Conservation (phyloP, 1,140 invertebrate species). For the Caenorhabditis latens region DNA sequence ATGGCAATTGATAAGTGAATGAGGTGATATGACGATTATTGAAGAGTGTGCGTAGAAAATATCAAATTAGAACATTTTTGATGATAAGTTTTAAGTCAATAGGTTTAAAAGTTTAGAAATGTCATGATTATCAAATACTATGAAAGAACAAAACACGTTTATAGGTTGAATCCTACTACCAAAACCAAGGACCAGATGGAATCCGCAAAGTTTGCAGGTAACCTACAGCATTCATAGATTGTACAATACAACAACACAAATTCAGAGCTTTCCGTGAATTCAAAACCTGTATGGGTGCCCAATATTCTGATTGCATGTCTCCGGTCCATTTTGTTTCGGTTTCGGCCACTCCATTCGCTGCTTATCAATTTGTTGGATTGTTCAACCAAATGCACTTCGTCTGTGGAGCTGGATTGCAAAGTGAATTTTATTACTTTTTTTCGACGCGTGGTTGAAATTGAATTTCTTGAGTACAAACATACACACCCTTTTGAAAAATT, state of each 20-base stretch:
- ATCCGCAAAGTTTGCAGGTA: conserved; percentile 66
- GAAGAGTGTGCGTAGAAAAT: conserved; percentile 23
- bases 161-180: conserved; percentile 60
- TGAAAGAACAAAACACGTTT: conserved; percentile 25
- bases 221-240: not conserved
- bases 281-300: conserved; percentile 60
- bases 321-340: conserved; percentile 47
- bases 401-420: conserved; percentile 67
- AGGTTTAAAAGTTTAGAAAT: conserved; percentile 21
- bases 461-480: conserved; percentile 34
- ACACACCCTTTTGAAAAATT: conserved; percentile 7
- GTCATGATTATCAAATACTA: not conserved
- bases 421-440: conserved; percentile 50
- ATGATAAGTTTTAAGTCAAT: conserved; percentile 50
- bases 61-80: conserved; percentile 18
- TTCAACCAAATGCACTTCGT: conserved; percentile 67
- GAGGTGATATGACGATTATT: conserved; percentile 49
- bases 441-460: not conserved
- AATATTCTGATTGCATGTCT: conserved; percentile 63
- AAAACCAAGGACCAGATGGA: conserved; percentile 45
- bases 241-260: not conserved
- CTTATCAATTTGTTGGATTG: conserved; percentile 62
- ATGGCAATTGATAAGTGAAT: conserved; percentile 6
- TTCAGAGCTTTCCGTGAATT: conserved; percentile 68
- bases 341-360: conserved; percentile 43